Conservation (phyloP, 35 echinoderm and acorn worm species). For the Heliocidaris erythrogramma region DNA sequence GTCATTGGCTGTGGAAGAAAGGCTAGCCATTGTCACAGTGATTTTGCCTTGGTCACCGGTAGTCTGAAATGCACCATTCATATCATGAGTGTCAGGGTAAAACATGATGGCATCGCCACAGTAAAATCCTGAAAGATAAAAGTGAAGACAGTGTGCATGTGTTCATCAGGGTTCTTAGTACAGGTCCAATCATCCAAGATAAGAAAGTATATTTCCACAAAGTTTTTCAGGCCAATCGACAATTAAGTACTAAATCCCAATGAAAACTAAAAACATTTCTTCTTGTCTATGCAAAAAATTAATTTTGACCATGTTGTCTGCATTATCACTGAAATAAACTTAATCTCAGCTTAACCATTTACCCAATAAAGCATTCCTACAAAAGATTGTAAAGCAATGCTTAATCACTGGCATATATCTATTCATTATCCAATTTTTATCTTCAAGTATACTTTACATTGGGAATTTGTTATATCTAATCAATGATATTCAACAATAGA, state of each 20-base stretch:
- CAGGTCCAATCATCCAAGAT: too few species aligned
- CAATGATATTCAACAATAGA: not conserved
- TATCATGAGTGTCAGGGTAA: constrained; percentile 15
- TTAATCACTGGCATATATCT: not conserved
- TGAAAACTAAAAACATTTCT: too few species aligned
- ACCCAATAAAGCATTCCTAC: too few species aligned
- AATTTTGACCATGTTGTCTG: too few species aligned
- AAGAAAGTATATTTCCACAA: too few species aligned
- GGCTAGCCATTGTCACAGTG: not conserved
- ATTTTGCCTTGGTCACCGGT: not conserved
- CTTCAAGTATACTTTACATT: not conserved
- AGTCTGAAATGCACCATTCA: constrained; percentile 6
- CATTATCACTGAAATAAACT: too few species aligned
- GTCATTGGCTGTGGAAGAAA: not conserved
- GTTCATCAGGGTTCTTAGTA: too few species aligned
- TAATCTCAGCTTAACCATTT: too few species aligned
- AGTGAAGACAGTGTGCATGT: not conserved
- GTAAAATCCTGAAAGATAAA: not conserved
- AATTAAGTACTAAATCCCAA: too few species aligned
- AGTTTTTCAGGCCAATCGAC: too few species aligned
- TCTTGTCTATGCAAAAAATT: too few species aligned
- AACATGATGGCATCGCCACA: constrained; percentile 32
- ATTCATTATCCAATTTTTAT: not conserved
- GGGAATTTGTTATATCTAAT: not conserved
- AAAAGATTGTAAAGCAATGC: too few species aligned